Conservation (phyloP, 1,140 invertebrate genomes). For the Amphibalanus amphitrite region DNA sequence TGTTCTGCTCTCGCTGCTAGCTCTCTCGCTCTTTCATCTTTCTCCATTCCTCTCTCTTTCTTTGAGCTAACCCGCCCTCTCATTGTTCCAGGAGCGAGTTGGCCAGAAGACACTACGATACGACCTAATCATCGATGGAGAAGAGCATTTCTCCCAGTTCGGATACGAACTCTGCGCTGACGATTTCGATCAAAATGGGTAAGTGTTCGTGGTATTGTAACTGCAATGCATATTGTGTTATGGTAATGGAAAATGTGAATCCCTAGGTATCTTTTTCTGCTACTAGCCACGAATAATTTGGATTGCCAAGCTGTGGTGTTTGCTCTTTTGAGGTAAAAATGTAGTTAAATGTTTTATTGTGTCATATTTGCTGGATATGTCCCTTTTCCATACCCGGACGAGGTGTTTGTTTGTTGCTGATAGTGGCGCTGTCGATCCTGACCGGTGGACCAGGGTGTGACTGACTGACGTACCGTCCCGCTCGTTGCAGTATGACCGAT, state of each 20-base stretch:
- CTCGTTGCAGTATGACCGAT: slow-evolving; percentile 49
- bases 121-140: slow-evolving; percentile 47
- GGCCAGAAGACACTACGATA: slow-evolving; percentile 34
- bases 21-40: no score
- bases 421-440: background rate
- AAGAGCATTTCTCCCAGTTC: slow-evolving; percentile 74
- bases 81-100: slow-evolving; percentile 9
- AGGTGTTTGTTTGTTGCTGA: background rate
- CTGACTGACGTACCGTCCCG: background rate
- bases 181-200: slow-evolving; percentile 75
- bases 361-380: background rate
- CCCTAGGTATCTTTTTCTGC: slow-evolving; percentile 1
- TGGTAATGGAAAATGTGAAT: background rate
- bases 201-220: no score
- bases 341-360: background rate
- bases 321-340: background rate
- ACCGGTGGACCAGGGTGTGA: background rate
- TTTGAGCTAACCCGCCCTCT: background rate
- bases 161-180: slow-evolving; percentile 68
- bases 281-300: background rate
- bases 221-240: no score
- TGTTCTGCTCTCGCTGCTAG: no score
- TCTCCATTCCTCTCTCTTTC: no score
- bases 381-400: background rate
- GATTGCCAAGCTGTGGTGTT: background rate